These are phyloP conservation scores for Nebria ingens DNA, from an alignment of 1,140 invertebrate species.

Conservation along the genomic window DNA sequence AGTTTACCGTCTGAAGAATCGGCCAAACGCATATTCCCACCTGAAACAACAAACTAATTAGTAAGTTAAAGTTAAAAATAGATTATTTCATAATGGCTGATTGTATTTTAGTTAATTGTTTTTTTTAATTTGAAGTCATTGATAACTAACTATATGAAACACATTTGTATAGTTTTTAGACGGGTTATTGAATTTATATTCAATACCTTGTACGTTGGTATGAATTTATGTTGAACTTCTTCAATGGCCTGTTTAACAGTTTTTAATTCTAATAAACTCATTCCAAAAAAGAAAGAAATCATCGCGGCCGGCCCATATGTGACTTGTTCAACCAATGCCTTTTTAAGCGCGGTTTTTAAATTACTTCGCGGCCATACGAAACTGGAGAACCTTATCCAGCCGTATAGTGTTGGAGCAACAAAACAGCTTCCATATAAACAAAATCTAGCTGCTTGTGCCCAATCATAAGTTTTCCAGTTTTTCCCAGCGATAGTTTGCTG, in stretches of 20 bases:
- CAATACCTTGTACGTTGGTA: conserved; percentile 68
- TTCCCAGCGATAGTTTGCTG: conserved; percentile 44
- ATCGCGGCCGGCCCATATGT: conserved; percentile 71
- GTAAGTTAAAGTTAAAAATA: background rate
- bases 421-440: conserved; percentile 56
- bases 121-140: conserved; percentile 13
- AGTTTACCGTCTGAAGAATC: conserved; percentile 71
- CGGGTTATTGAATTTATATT: conserved; percentile 4
- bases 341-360: conserved; percentile 52
- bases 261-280: conserved; percentile 67
- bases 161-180: conserved; percentile 7
- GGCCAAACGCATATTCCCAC: conserved; percentile 73
- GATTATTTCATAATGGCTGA: conserved; percentile 10
- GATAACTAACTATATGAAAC: conserved; percentile 7
- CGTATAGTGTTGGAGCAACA: conserved; percentile 59
- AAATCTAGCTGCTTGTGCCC: conserved; percentile 48
- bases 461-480: conserved; percentile 44
- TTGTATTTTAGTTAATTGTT: conserved; percentile 15
- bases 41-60: conserved; percentile 37
- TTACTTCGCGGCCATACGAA: conserved; percentile 52
- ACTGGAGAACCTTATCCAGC: conserved; percentile 53
- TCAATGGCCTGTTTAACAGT: conserved; percentile 49
- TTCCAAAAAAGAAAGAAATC: conserved; percentile 69
- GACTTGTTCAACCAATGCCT: conserved; percentile 72
- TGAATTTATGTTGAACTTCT: conserved; percentile 65